Percentiles rank a stretch among this genome's conserved stretches.
Evolutionary conservation across 2,888 invertebrate species (phyloP).

Genomic region (Drosophila multiciliata): DNA sequence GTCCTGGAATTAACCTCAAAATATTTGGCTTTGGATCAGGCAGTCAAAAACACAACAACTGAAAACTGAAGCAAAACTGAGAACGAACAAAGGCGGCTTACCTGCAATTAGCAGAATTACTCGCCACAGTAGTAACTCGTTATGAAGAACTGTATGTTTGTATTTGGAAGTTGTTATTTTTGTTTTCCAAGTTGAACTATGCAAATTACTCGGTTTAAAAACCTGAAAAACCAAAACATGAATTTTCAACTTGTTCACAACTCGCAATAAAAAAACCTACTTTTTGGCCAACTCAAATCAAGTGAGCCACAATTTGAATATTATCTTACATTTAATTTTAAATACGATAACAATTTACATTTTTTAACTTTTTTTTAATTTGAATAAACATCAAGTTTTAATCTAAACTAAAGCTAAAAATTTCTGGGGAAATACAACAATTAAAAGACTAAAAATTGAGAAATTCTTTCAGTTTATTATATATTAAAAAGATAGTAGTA

Average conservation of each 20-base stretch:
- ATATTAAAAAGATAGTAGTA: too few species aligned
- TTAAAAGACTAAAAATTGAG: background rate
- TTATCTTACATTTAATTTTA: background rate
- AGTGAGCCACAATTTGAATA: background rate
- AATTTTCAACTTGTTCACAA: accelerated
- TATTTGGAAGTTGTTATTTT: background rate
- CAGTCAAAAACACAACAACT: constrained; percentile 10
- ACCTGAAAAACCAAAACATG: background rate
- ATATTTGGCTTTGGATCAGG: constrained; percentile 43
- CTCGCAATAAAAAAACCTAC: accelerated
- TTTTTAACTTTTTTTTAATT: background rate
- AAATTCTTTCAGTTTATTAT: background rate
- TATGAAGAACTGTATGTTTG: background rate
- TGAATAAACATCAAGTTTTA: accelerated
- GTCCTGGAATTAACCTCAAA: constrained; percentile 49
- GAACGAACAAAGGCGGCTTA: constrained; percentile 18
- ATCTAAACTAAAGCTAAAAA: background rate
- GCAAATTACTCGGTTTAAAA: too few species aligned
- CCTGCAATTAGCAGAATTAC: constrained; percentile 33
- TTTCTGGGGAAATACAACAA: too few species aligned
- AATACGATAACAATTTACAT: too few species aligned
- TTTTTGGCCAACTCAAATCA: background rate
- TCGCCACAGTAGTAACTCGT: background rate
- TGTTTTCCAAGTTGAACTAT: too few species aligned
- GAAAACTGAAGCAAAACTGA: constrained; percentile 20